Evolutionary conservation across 2,113 vertebrate species (phyloP).

Genomic region (Symphodus melops): DNA sequence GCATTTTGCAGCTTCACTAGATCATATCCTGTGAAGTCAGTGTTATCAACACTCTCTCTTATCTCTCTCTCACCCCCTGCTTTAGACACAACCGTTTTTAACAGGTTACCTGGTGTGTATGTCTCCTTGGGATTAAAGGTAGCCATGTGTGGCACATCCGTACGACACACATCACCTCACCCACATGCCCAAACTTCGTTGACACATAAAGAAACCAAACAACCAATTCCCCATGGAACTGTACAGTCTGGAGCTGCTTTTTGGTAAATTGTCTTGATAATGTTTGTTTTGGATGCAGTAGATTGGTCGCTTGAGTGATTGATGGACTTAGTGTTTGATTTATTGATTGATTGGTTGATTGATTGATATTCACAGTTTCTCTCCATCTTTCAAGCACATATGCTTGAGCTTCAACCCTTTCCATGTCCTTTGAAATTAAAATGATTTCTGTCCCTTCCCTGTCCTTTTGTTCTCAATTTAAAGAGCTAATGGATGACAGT

Average conservation of each 20-base stretch:
- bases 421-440: slow-evolving; percentile 1
- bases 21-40: slow-evolving; percentile 54
- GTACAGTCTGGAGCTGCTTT: too few relatives aligned
- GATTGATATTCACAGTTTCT: neutral
- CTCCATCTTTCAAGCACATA: neutral
- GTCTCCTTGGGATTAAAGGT: slow-evolving; percentile 44
- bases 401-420: slow-evolving; percentile 28
- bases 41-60: slow-evolving; percentile 32
- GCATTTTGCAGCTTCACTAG: slow-evolving; percentile 50
- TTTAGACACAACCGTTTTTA: slow-evolving; percentile 40
- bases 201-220: slow-evolving; percentile 7
- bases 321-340: too few relatives aligned
- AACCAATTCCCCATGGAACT: too few relatives aligned
- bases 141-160: slow-evolving; percentile 14
- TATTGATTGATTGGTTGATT: too few relatives aligned
- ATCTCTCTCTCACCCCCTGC: slow-evolving; percentile 33
- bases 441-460: neutral
- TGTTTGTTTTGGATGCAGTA: too few relatives aligned
- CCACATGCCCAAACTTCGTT: slow-evolving; percentile 2
- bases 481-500: too few relatives aligned
- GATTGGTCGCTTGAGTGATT: too few relatives aligned
- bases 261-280: too few relatives aligned
- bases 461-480: slow-evolving; percentile 2
- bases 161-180: slow-evolving; percentile 26
- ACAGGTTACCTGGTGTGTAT: slow-evolving; percentile 29